Base-by-base conservation (phyloP, 1,140 invertebrate genomes). In the Diachasma alloeum region DNA sequence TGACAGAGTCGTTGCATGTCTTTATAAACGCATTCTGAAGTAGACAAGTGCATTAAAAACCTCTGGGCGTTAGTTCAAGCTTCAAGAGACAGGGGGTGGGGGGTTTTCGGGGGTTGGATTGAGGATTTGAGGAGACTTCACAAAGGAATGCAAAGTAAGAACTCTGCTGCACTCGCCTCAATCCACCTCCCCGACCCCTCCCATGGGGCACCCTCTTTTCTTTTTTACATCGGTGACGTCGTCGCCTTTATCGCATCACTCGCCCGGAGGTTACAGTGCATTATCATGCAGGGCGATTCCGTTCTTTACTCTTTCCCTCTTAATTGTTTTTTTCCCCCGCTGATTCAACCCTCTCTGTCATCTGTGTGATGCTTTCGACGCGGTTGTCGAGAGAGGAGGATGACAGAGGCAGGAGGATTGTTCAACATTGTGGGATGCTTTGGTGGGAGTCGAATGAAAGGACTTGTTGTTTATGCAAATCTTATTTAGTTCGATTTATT, bases 61-160 rank as follows among this genome's bases (percentile, higher is more conserved):
- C 87, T 53, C 85, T 84, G 86, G 87, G 84, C 86, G 86, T 88
- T 88, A 86, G 87, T 87, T 88, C 86, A 86, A 86, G 85, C 83
- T 83, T 86, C 75, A 87, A 88, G 86, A 86, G 87, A 81, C 74
- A 74, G 70, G 48, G 76, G 75, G 68, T 74, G 75, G 81, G 71
- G 78, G 73, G 79, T 80, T 78, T 79, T 59, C 78, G 42, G 46
- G 74, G 59, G 74, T 39, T 37, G 19, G 69, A 73, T 72, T 75
- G 81, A 84, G 84, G 84, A 81, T 83, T 82, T 78, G 78, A 86
- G 84, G 83, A 88, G 80, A 81, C 68, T 48, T 31, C 82, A 88
- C 87, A 90, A 90, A 90, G 87, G 87, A 89, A 90, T 90, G 88
- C 86, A 90, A 89, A 89, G 87, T 88, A 88, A 89, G 85, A 89